These are phyloP conservation scores for Meteorus colon DNA, from an alignment of 2,888 invertebrate species.

Conservation along the genomic window DNA sequence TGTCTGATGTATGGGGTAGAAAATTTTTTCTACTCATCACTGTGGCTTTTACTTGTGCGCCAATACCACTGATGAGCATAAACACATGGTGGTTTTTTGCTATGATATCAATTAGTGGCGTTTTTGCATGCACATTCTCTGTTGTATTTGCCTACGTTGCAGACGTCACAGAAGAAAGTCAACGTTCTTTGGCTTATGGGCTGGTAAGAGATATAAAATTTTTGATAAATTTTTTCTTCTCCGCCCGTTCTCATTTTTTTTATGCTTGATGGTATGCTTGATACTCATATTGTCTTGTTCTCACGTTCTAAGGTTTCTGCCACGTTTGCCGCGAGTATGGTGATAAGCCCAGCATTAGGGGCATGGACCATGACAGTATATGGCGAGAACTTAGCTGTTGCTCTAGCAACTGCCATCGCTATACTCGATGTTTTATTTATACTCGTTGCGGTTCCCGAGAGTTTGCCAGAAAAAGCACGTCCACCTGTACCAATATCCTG, in stretches of 20 bases:
- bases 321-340: slow-evolving; percentile 99
- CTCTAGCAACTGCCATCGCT: slow-evolving; percentile 95
- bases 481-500: slow-evolving; percentile 89
- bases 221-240: slow-evolving; percentile 26
- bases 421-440: slow-evolving; percentile 98
- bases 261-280: neutral
- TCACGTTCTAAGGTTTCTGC: slow-evolving; percentile 82
- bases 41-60: slow-evolving; percentile 98
- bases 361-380: slow-evolving; percentile 90
- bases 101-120: slow-evolving; percentile 98
- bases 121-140: slow-evolving; percentile 99
- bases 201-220: slow-evolving; percentile 77
- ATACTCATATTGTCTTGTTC: too few species aligned
- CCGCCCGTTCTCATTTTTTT: neutral
- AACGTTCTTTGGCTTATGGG: slow-evolving; percentile 95
- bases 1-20: slow-evolving; percentile 98
- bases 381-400: slow-evolving; percentile 83
- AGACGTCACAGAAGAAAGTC: slow-evolving; percentile 97
- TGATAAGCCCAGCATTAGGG: slow-evolving; percentile 97
- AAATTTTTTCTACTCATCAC: slow-evolving; percentile 98
- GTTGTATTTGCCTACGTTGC: slow-evolving; percentile 99
- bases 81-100: slow-evolving; percentile 99
- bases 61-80: slow-evolving; percentile 98
- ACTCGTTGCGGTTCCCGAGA: slow-evolving; percentile 98
- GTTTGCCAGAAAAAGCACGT: slow-evolving; percentile 93